Base-by-base conservation (phyloP, 2,113 vertebrate genomes). In the Leucopsar rothschildi region DNA sequence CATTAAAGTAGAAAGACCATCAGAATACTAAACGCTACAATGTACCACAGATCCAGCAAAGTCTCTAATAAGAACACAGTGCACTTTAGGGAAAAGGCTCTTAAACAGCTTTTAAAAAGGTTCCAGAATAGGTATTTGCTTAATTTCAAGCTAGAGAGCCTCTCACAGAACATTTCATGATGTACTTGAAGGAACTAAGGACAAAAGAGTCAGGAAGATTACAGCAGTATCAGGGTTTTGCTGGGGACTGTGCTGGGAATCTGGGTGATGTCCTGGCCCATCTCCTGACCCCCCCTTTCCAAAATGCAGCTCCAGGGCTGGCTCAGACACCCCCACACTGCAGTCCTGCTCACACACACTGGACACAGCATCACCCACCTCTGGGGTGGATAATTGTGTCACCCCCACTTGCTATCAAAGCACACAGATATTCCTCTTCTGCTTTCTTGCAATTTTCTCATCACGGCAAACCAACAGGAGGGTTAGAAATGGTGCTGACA, bases 81-180 rank as follows among this genome's bases (percentile, higher is more conserved):
- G 68, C 92, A 65, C 91, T 83, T 87, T 5, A 59, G 84, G 82
- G 66, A 73, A 90, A 90, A 90, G 61, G 55, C 87, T 92, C 84
- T 95, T 75, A 29, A 92, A 86, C 1, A 1, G 79, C 45, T 80
- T 91, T 68, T 60, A 0, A 72, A 94, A 88, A 72, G 55, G 24
- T 44, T 83, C 76, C 75, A 83, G 49, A 86, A 70, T 2, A 86
- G 90, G 25, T n/a, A 95, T 68, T 75, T 86, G 79, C 82, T 88
- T 83, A 59, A 93, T 88, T 92, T 92, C 55, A 63, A 93, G 52
- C 44, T 82, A 44, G 75, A 70, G 68, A 93, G 60, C 61, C 56
- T 80, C 81, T 91, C 45, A 8, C 12, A 28, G 69, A 93, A 79
- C 53, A 45, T 68, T 95, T 92, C 29, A 60, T 14, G 10, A 65